Evolutionary conservation across 2,797 vertebrate species (phyloP), one percentile per base, ranked within the genome.

Genomic region (Vespertilio murinus): DNA sequence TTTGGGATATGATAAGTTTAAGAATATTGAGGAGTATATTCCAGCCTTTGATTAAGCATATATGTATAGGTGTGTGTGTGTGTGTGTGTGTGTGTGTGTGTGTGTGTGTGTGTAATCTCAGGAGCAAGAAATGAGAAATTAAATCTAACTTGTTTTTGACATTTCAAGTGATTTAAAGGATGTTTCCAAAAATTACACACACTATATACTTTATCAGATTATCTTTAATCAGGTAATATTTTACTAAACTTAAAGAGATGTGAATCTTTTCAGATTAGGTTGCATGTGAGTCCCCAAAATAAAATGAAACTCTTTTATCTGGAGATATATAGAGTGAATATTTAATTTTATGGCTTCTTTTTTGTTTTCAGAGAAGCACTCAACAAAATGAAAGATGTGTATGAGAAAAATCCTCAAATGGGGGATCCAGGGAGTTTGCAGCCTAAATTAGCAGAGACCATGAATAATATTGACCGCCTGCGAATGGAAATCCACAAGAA

Each of bases 311-410:
- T 70, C 47, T 77, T 85, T 74, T 28, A 87, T 12, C 77, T 89
- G 70, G 81, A 83, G 89, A 69, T 14, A 65, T 67, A 52, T 42
- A 30, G 94, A 92, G 38, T 87, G 25, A 89, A 67, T 94, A 54
- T 80, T 82, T 95, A 95, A 61, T 93, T 90, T 42, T 93, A 11
- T 92, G 59, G 11, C 80, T 94, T 92, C 20, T 28, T 85, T 88
- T 12, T 89, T 28, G 96, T 88, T 95, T 94, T 96, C 96, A 99
- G 99, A 99, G 99, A 99, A 90, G 99, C 99, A 3, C 98, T 99
- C 96, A 99, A 99, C 98, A 99, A 99, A 98, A 99, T 99, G 99
- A 99, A 99, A 98, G 99, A 99, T 40, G 99, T 99, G 33, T 99
- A 99, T 95, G 99, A 99, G 98, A 99, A 99, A 98, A 99, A 99